Base-by-base conservation (phyloP, 2,888 invertebrate species). In the Boloria euphrosyne region DNA sequence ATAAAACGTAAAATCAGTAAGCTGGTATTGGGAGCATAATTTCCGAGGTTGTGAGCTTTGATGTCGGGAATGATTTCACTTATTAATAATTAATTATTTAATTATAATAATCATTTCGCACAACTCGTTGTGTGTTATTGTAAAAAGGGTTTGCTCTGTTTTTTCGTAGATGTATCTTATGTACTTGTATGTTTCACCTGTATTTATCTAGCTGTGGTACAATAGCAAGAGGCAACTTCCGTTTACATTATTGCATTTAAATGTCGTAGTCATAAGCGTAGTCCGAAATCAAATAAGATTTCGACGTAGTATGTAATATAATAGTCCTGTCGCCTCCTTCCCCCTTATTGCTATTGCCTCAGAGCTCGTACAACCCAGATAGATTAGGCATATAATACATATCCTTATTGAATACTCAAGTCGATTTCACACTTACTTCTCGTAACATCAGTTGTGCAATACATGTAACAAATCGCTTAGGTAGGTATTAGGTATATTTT, bases 1-100 rank as follows among this genome's bases (percentile, higher is more conserved):
- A 85, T 81, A 80, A 80, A 77, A 78, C 82, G 82, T 80, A 78
- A 84, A 81, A 82, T 84, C 85, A 81, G 81, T 83, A 88, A 90
- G 92, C 91, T 92, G 92, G 92, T 92, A 89, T 88, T 90, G 91
- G 92, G 92, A 92, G 91, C 92, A 92, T 91, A 77, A 88, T 90
- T 92, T 91, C 91, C 91, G 90, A 85, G 90, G 91, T 92, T 91
- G 91, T 91, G 91, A 91, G 83, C 83, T 86, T 85, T 84, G 81
- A 89, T 88, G 83, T 89, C 92, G 92, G 92, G 83, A 92, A 91
- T 91, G 86, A 87, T 84, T 90, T 90, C 88, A 85, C 82, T 75
- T 82, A 49, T 59, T 49, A 83, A 86, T 82, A 80, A 82, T 84
- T 83, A 83, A 82, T 84, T 82, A 83, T 83, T 81, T 80, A 84